Base-by-base conservation (phyloP, 1,140 invertebrate species). In the Drosophila mayri region DNA sequence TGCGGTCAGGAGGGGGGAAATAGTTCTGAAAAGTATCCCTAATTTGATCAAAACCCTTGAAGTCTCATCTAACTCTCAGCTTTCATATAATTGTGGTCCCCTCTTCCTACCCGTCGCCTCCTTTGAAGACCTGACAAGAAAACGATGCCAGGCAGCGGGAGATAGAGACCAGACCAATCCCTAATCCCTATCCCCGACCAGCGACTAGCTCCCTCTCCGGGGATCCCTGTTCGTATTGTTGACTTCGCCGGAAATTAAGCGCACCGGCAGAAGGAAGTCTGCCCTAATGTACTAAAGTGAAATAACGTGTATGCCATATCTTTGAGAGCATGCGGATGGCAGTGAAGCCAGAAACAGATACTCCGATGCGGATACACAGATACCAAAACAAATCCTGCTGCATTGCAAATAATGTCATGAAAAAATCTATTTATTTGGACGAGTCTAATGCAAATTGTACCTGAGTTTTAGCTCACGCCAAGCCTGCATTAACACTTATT, bases 211-310 rank as follows among this genome's bases (percentile, higher is more conserved):
- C 52, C 43, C 43, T n/a, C 52, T 14, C 52, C n/a, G n/a, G 49
- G 66, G 22, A 57, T 40, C 38, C 58, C 44, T 30, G 70, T 60
- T 82, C 75, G 60, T 60, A 52, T 78, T 78, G 64, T 67, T 77
- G 68, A 71, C 77, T 75, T 50, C 60, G 77, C 84, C 80, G 84
- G 84, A 88, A 84, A 88, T 88, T 84, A 84, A 75, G 74, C 68
- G 59, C 73, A 84, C 76, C 65, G 73, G 78, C 77, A 67, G 73
- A 65, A 74, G 84, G 81, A 90, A 88, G 85, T 78, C 66, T 61
- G 72, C 61, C 65, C 50, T 84, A 84, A 88, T 90, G 77, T 84
- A 75, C 85, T 84, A 78, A 84, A 84, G 72, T 74, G 66, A 84
- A 80, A 80, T 88, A 80, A 64, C 64, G 60, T 88, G 79, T 73